Percentiles rank a stretch among this genome's conserved stretches.
phyloP scores from a whole-genome alignment of 2,113 vertebrate species.

The Tiliqua scincoides region DNA sequence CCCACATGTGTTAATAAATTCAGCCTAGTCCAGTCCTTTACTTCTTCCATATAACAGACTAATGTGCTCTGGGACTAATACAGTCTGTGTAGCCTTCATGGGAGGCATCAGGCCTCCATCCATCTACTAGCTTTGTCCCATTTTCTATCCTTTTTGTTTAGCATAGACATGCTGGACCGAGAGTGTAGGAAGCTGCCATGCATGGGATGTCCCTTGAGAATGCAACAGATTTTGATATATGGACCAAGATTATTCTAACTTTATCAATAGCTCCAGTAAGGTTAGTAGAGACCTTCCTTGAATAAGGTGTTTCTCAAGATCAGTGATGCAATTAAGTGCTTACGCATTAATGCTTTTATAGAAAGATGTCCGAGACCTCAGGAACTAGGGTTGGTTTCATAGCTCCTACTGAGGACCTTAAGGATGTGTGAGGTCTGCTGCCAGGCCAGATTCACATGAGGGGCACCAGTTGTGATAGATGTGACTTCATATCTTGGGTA shows the following conservation, averaged over 20 bases:
- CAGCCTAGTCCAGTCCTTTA: not conserved
- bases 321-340: not conserved
- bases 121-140: not conserved
- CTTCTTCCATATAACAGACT: not conserved
- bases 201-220: not conserved
- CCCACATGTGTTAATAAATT: not conserved
- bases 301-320: not conserved
- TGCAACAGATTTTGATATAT: not conserved
- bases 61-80: not conserved
- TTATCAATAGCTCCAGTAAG: not conserved
- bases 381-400: too few species aligned
- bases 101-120: too few species aligned
- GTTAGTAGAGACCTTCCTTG: not conserved
- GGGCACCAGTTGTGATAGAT: not conserved
- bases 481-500: not conserved
- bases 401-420: not conserved
- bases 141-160: not conserved
- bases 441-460: not conserved
- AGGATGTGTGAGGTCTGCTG: too few species aligned
- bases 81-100: not conserved
- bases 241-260: not conserved
- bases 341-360: not conserved
- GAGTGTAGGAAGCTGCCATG: not conserved
- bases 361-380: too few species aligned
- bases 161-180: not conserved